Evolutionary conservation across 2,888 invertebrate species (phyloP), one percentile per base, ranked within the genome.

Genomic region (Euzetes globulus): DNA sequence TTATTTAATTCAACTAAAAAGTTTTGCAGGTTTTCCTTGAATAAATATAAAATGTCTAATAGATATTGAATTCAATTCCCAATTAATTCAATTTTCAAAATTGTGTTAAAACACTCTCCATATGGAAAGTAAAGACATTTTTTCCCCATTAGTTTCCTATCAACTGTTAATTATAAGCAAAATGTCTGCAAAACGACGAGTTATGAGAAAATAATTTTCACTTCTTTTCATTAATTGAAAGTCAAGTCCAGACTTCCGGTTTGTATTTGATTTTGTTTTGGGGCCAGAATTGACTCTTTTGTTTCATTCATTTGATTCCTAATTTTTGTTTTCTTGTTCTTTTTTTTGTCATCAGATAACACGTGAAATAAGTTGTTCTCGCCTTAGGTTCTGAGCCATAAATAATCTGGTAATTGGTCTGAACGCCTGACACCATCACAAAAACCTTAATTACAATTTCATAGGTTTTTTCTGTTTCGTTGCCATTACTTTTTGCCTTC

Each of bases 361-460:
- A n/a, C 58, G 19, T 58, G 25, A 58, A 58, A 58, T 58, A 58
- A 58, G 58, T 58, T 58, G 58, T 58, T 13, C 13, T 13, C n/a
- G 58, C 22, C 19, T 58, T 58, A 58, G 58, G 58, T 58, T 47
- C 13, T 58, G 25, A 9, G 22, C 58, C 27, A 58, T 58, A 58
- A 58, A 25, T 58, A 58, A 19, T 58, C 27, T 19, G 58, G 58
- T 58, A 22, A 58, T 58, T 19, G 58, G 25, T 47, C 22, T 58
- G 6, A 58, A n/a, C 9, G 27, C 9, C 11, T 58, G 33, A 33
- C 33, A 33, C 33, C 33, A 33, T 33, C 33, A 6, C 33, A 4
- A 33, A 33, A 50, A 13, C 50, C 33, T 33, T 33, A 33, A 33
- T 33, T 33, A 33, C 33, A 33, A 33, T 33, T 33, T 33, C 33